A percentile compares a stretch with the other conserved stretches of the same genome.
Conservation (phyloP, 2,888 invertebrate species). For the Galeopsomyia nigrocyanea region DNA sequence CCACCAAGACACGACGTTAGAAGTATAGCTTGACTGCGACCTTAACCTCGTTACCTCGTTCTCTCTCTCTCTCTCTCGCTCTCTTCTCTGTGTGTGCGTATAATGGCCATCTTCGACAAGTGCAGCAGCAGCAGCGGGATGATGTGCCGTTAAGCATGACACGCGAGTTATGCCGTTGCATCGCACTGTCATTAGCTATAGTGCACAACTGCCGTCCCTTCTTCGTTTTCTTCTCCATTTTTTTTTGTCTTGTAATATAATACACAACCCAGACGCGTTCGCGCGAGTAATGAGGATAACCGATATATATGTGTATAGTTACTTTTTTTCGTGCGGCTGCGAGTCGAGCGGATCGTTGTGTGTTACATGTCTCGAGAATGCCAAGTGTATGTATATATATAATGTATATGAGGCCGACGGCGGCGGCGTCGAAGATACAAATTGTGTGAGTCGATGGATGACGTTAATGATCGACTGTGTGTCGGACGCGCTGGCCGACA, state of each 20-base stretch:
- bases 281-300: too few species aligned
- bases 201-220: background rate
- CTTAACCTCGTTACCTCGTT: conserved; percentile 57
- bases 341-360: conserved; percentile 13
- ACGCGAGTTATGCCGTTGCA: conserved; percentile 38
- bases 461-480: conserved; percentile 33
- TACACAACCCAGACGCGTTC: too few species aligned
- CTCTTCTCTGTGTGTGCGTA: background rate
- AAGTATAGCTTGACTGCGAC: conserved; percentile 48
- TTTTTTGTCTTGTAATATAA: too few species aligned
- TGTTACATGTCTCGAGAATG: conserved; percentile 8
- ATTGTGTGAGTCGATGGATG: conserved; percentile 31
- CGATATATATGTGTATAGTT: too few species aligned
- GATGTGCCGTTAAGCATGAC: conserved; percentile 52
- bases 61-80: conserved; percentile 25
- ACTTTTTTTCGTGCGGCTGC: conserved; percentile 16
- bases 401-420: too few species aligned
- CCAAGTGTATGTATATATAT: background rate
- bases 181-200: conserved; percentile 39
- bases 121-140: conserved; percentile 26
- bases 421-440: background rate
- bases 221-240: too few species aligned
- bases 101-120: conserved; percentile 49
- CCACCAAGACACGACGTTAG: conserved; percentile 42
- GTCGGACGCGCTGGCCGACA: conserved; percentile 26